phyloP scores from a whole-genome alignment of 2,888 invertebrate genomes.

The Apotomis betuletana region DNA sequence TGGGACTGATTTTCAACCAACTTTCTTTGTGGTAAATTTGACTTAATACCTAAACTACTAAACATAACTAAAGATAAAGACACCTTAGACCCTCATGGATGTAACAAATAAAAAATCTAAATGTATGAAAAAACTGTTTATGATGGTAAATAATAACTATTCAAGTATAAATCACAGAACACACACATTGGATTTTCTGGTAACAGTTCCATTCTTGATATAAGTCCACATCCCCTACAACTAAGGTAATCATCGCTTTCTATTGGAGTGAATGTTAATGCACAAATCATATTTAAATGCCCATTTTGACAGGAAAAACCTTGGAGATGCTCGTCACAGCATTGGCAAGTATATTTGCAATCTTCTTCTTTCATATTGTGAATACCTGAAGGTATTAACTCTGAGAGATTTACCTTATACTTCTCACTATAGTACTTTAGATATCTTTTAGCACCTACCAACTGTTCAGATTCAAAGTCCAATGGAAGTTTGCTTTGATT shows the following conservation, averaged over 20 bases:
- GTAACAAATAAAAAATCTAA: conserved; percentile 2
- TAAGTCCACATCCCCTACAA: conserved; percentile 63
- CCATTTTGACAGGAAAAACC: conserved; percentile 62
- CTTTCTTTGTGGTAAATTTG: no score
- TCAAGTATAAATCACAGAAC: conserved; percentile 68
- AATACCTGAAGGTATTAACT: conserved; percentile 50
- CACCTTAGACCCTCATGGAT: no score
- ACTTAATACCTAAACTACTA: no score
- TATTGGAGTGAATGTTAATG: conserved; percentile 68
- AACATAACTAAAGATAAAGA: no score
- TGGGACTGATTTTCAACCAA: no score
- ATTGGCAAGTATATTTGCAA: conserved; percentile 61
- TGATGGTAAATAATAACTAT: conserved; percentile 19
- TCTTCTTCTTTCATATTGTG: conserved; percentile 45
- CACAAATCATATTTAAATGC: conserved; percentile 72
- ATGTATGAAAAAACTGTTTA: background rate
- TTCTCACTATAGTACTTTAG: conserved; percentile 62
- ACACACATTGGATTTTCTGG: conserved; percentile 60
- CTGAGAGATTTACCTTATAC: conserved; percentile 50
- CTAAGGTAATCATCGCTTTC: conserved; percentile 60
- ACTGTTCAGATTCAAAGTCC: conserved; percentile 55
- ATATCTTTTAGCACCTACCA: conserved; percentile 59
- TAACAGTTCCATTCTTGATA: conserved; percentile 60
- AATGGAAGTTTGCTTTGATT: conserved; percentile 47
- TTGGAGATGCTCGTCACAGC: conserved; percentile 64